Evolutionary conservation across 2,888 invertebrate genomes (phyloP).

Genomic region (Apeira syringaria): DNA sequence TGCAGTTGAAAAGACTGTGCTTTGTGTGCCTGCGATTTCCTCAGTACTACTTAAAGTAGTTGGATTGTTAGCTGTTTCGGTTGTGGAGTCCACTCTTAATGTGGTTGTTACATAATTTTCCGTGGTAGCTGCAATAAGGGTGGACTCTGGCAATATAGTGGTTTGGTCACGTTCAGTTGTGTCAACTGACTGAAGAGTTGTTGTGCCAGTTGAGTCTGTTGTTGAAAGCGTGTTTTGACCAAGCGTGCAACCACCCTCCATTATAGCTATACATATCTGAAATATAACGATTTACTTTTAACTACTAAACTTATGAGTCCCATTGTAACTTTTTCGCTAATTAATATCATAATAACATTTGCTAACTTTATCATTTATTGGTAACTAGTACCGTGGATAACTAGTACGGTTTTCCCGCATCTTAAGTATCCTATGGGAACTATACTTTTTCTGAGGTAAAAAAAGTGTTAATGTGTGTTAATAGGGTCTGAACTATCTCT

Average conservation of each 20-base stretch:
- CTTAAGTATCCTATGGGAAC: no score
- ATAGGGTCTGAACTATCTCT: no score
- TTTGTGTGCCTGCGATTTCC: background rate
- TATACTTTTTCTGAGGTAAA: no score
- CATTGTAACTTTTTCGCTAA: background rate
- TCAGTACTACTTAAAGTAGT: background rate
- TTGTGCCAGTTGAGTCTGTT: background rate
- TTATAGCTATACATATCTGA: background rate
- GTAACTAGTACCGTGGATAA: no score
- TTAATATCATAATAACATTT: no score
- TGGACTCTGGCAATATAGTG: background rate
- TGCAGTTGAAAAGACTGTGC: background rate
- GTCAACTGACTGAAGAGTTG: slow-evolving; percentile 6
- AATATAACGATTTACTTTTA: background rate
- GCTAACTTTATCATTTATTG: no score
- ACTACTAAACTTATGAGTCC: background rate
- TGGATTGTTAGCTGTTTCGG: background rate
- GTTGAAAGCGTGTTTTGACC: background rate
- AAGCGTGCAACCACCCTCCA: background rate
- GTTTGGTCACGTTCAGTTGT: slow-evolving; percentile 1
- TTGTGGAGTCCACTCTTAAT: background rate
- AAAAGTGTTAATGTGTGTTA: no score
- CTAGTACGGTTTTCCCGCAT: no score
- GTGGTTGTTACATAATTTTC: background rate
- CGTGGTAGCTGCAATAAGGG: background rate